phyloP scores from a whole-genome alignment of 1,140 invertebrate species.

The Lucilia cuprina region DNA sequence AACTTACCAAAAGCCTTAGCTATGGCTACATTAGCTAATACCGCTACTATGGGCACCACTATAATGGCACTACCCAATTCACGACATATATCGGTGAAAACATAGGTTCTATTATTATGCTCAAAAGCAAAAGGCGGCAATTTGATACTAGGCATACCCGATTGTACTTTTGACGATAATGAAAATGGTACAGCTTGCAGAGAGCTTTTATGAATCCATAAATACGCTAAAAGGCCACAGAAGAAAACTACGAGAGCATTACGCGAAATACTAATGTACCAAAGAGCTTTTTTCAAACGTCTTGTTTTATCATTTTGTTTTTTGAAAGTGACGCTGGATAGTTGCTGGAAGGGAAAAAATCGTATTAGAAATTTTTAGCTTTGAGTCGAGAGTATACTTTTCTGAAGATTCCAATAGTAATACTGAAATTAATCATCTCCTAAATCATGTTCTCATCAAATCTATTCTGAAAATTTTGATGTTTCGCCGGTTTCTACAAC shows the following conservation, averaged over 20 bases:
- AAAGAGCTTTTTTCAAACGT: slow-evolving; percentile 70
- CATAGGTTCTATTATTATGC: slow-evolving; percentile 68
- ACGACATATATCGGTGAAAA: slow-evolving; percentile 71
- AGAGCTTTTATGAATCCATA: slow-evolving; percentile 59
- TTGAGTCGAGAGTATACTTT: no score
- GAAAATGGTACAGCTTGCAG: slow-evolving; percentile 51
- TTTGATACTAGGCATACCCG: slow-evolving; percentile 70
- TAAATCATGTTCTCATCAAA: no score
- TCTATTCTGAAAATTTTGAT: no score
- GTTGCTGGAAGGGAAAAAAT: slow-evolving; percentile 40
- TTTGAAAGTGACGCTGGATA: slow-evolving; percentile 55
- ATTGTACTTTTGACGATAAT: slow-evolving; percentile 68
- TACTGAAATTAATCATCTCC: no score
- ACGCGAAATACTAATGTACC: slow-evolving; percentile 79
- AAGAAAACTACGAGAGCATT: slow-evolving; percentile 82
- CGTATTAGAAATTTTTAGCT: not conserved
- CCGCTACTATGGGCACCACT: slow-evolving; percentile 79
- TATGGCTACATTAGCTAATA: slow-evolving; percentile 86
- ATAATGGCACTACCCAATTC: slow-evolving; percentile 75
- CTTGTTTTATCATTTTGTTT: slow-evolving; percentile 59
- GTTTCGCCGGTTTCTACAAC: no score
- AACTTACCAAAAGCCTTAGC: slow-evolving; percentile 83
- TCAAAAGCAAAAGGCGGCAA: slow-evolving; percentile 72
- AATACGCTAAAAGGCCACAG: slow-evolving; percentile 71
- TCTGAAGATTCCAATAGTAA: no score